Base-by-base conservation (phyloP, 2,113 vertebrate species). In the Channa argus region DNA sequence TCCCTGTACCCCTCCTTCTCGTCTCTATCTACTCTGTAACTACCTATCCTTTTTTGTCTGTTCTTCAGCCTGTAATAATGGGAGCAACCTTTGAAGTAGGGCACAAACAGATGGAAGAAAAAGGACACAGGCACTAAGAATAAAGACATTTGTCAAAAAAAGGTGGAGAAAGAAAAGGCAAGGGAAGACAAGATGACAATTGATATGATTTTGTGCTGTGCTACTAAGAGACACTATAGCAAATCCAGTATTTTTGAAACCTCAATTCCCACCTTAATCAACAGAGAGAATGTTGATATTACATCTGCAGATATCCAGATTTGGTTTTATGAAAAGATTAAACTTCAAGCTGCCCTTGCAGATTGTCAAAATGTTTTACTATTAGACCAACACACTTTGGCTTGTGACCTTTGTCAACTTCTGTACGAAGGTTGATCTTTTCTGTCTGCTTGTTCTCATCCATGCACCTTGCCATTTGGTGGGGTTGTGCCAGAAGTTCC, bases 21-120 rank as follows among this genome's bases (percentile, higher is more conserved):
- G 14, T 53, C 38, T 54, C 51, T 53, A 7, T 74, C 50, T 74
- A 1, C 64, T 44, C 37, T 59, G n/a, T 6, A 8, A 6, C 44
- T 14, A 50, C 47, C 37, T 10, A 63, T 39, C 67, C 39, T 68
- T 61, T 68, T 41, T 71, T 1, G 24, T 24, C 44, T 43, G 37
- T 65, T 56, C 59, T 65, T 47, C 51, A 45, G 58, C 36, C 33
- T 72, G 47, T 71, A 78, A 84, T 80, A 63, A 77, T 53, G 39
- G 62, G 50, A n/a, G 51, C 54, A 39, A 52, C 39, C 72, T 82
- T 84, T 84, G 84, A 86, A 83, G 77, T 71, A 38, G 73, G 62
- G 64, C 67, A 50, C 52, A 76, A 79, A 66, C 39, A 68, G 76
- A 86, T 76, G 67, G 72, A 83, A 64, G 62, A 44, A 46, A 80